A percentile compares a stretch with the other conserved stretches of the same genome.
phyloP scores from a whole-genome alignment of 2,888 invertebrate genomes.

The Caenorhabditis sp. region DNA sequence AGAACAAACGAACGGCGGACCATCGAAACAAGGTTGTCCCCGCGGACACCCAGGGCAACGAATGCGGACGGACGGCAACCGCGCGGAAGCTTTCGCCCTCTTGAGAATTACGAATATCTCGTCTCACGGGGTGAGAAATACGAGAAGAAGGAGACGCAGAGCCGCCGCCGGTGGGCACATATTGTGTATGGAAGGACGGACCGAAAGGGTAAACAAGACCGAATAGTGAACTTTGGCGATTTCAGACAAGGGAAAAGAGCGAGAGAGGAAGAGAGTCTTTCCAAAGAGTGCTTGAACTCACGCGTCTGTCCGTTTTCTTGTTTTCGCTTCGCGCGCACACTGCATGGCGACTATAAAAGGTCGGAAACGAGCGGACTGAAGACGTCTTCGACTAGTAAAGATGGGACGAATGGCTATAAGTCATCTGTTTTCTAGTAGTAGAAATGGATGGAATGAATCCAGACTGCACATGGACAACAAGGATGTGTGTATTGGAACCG shows the following conservation, averaged over 20 bases:
- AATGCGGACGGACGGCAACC: slow-evolving; percentile 2
- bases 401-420: background rate
- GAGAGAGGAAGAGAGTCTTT: too few relatives aligned
- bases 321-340: background rate
- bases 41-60: slow-evolving; percentile 10
- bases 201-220: slow-evolving; percentile 5
- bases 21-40: slow-evolving; percentile 43
- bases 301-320: background rate
- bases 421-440: background rate
- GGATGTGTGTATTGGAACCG: background rate
- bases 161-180: slow-evolving; percentile 2
- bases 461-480: background rate
- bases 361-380: slow-evolving; percentile 11
- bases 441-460: background rate
- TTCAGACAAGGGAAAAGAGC: slow-evolving; percentile 9
- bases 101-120: background rate
- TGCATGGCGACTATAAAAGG: slow-evolving; percentile 3
- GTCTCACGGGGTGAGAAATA: background rate
- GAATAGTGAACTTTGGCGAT: slow-evolving; percentile 5
- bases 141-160: slow-evolving; percentile 5
- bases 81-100: slow-evolving; percentile 16
- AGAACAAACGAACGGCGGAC: slow-evolving; percentile 25
- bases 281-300: slow-evolving; percentile 1
- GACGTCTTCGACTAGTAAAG: background rate
- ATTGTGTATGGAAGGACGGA: slow-evolving; percentile 23